Base-by-base conservation (phyloP, 2,113 vertebrate species). In the Polypterus senegalus region DNA sequence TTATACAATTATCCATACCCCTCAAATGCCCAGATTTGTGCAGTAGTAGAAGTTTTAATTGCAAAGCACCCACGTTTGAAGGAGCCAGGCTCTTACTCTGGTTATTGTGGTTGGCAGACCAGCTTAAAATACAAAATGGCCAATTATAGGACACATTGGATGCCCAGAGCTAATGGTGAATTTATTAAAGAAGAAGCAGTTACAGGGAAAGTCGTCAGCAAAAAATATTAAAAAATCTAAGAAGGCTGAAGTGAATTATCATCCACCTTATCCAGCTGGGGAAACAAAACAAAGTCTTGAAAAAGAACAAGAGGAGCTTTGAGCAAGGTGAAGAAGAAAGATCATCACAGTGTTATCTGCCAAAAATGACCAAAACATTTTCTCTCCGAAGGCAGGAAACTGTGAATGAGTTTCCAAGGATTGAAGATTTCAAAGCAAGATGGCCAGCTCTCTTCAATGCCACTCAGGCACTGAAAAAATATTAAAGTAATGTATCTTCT, bases 281-380 rank as follows among this genome's bases (percentile, higher is more conserved):
- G 59, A 68, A 62, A 65, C 53, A 44, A 58, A 69, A 56, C 61
- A 3, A 59, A 59, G 51, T n/a, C 63, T 61, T 48, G 61, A 69
- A 58, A 62, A 65, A 49, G 63, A 61, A 27, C 27, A 48, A 58
- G 65, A 62, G 55, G 49, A 66, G 67, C 64, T 66, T 57, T 69
- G 44, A 60, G 53, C 48, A 61, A 69, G 59, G 62, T 57, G 53
- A 67, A 67, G 57, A 67, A 65, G 47, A 65, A 60, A 57, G 59
- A 67, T 52, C 61, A 68, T 48, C 63, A 67, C 57, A 62, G 27
- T 10, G 5, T 57, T 44, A 62, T 70, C 45, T 60, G 43, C 63
- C 62, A 65, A 27, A 65, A 46, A 67, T 70, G 66, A 48, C 7
- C 10, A 70, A 70, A 67, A 61, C 64, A 54, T 66, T 66, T 49